Conservation (phyloP, 2,113 vertebrate genomes). For the Dermatemys mawii region DNA sequence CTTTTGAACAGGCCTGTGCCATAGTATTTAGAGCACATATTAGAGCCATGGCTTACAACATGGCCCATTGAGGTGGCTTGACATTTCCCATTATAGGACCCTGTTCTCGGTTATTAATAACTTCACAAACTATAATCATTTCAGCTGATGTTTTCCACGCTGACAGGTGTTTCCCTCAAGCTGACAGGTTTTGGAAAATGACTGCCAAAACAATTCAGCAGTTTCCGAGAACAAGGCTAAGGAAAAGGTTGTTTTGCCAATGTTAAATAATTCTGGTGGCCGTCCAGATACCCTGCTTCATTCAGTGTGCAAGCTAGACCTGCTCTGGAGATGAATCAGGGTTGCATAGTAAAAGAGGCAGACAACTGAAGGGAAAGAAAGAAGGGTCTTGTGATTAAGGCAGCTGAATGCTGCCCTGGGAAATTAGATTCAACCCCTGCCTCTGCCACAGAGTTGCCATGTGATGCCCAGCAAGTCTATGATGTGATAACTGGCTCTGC, state of each 20-base stretch:
- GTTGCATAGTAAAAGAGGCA: not conserved
- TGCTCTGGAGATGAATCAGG: not conserved
- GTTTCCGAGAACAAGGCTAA: not conserved
- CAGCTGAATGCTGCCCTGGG: not conserved
- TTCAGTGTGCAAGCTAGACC: not conserved
- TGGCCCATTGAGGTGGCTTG: not conserved
- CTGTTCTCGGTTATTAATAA: not conserved
- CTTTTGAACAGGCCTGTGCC: not conserved
- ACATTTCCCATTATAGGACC: not conserved
- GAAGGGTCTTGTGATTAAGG: not conserved
- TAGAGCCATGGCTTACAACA: not conserved
- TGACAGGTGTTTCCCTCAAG: not conserved
- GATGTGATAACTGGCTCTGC: too few relatives aligned
- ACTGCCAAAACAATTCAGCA: not conserved
- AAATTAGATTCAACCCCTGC: not conserved
- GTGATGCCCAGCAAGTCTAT: not conserved
- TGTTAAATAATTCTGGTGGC: not conserved
- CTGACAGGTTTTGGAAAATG: not conserved
- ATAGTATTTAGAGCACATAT: not conserved
- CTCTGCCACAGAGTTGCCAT: not conserved
- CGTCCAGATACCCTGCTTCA: not conserved
- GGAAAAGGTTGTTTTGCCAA: not conserved
- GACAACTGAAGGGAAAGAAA: not conserved
- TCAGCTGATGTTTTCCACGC: not conserved
- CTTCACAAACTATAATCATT: not conserved